Evolutionary conservation across 2,888 invertebrate genomes (phyloP), one percentile per base, ranked within the genome.

Genomic region (Caenorhabditis sinica): DNA sequence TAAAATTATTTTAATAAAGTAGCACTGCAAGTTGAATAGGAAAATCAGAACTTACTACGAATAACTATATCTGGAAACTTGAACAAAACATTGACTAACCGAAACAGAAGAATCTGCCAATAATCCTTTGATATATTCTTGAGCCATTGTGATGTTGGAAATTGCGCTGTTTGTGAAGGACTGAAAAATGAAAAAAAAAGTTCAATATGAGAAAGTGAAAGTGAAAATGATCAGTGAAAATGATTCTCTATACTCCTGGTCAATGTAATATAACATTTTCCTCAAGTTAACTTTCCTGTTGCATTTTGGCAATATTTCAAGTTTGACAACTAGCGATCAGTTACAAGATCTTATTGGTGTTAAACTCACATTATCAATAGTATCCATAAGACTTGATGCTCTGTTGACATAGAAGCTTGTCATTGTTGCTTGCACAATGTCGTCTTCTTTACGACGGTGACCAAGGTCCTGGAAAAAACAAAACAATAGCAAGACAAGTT

Each of bases 381-480:
- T 13, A 30, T 79, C 71, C 65, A 72, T 69, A 15, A 69, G n/a
- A 11, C 58, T 69, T 0, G 79, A 43, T 17, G 71, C 71, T 45
- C 79, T 13, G 23, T 23, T 51, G 5, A 72, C 69, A 30, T 71
- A 79, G 45, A 71, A 71, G 6, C 72, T 56, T 0, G 71, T 79
- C 30, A 23, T 17, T 40, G 36, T 9, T 15, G 23, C 11, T 11
- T 69, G 49, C n/a, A 49, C 58, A 25, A 43, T 30, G 15, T 30
- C n/a, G 17, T 43, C 61, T 28, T 82, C 71, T 11, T 75, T 75
- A 15, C 82, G 45, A 20, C 82, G 61, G 13, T 53, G 40, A 1
- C 43, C 40, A 2, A 82, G 58, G 30, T 82, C 82, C 81, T 81
- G 49, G 28, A 80, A 66, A 0, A 30, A 23, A n/a, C n/a, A n/a